Conservation (phyloP, 2,888 invertebrate species). For the Rhabditoides inermis region DNA sequence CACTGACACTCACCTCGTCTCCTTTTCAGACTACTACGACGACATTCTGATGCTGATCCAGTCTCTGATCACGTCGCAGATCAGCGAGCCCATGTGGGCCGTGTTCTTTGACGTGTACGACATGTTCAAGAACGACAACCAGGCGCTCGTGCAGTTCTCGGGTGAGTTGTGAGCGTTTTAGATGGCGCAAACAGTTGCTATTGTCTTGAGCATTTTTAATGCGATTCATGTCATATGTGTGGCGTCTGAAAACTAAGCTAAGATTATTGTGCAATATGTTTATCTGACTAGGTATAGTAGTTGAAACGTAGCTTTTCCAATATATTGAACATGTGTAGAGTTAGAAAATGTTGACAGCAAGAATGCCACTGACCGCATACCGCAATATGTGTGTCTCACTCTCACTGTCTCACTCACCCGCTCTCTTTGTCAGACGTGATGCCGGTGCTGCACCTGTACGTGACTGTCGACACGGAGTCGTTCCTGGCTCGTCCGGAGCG, state of each 20-base stretch:
- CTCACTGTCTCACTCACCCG: no score
- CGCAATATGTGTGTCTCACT: no score
- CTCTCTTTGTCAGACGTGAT: constrained; percentile 75
- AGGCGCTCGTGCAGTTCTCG: constrained; percentile 71
- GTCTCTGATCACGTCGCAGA: constrained; percentile 76
- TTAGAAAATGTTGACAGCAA: no score
- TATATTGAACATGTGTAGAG: background rate
- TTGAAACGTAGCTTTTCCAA: background rate
- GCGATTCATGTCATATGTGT: no score
- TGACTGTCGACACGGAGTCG: constrained; percentile 85
- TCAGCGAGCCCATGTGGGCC: constrained; percentile 89
- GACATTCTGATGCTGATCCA: constrained; percentile 85
- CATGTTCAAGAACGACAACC: constrained; percentile 84
- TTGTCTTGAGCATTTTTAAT: no score
- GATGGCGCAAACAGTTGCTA: no score
- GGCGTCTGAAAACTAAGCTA: no score
- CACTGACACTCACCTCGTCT: background rate
- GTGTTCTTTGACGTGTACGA: constrained; percentile 58
- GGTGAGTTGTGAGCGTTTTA: no score
- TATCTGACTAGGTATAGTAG: background rate
- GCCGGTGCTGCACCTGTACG: constrained; percentile 93
- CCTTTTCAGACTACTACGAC: constrained; percentile 78
- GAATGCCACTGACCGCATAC: no score
- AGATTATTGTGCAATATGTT: background rate
- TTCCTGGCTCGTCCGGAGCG: constrained; percentile 84